Conservation (phyloP, 2,888 invertebrate species). For the Furcula furcula region DNA sequence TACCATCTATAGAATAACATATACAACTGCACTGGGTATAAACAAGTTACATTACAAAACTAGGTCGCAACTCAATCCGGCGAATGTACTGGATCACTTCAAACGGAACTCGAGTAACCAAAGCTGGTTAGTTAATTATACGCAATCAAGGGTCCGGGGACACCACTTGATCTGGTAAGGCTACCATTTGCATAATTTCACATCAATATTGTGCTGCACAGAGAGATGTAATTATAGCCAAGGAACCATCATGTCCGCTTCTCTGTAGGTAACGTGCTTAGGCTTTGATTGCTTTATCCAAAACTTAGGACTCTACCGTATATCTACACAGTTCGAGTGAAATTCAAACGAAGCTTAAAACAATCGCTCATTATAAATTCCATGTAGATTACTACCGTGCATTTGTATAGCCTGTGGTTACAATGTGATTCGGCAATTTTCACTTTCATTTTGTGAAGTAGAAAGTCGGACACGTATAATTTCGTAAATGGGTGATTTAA, state of each 20-base stretch:
- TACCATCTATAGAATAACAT: too few relatives aligned
- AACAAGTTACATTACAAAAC: constrained; percentile 27
- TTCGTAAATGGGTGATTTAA: not conserved
- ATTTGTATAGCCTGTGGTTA: not conserved
- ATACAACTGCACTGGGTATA: too few relatives aligned
- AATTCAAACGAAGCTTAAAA: too few relatives aligned
- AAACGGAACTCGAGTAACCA: constrained; percentile 34
- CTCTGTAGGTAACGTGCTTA: too few relatives aligned
- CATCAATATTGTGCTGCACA: constrained; percentile 6
- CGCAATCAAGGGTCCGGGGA: constrained; percentile 29
- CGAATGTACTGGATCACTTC: constrained; percentile 30
- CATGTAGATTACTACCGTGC: too few relatives aligned
- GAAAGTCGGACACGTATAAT: constrained; percentile 14
- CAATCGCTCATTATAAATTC: too few relatives aligned
- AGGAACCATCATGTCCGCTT: too few relatives aligned
- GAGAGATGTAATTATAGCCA: too few relatives aligned
- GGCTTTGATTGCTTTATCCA: too few relatives aligned
- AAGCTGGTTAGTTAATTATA: constrained; percentile 39
- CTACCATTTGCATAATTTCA: constrained; percentile 20
- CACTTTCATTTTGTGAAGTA: constrained; percentile 19
- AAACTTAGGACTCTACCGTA: too few relatives aligned
- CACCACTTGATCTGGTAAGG: constrained; percentile 27
- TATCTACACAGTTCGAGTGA: too few relatives aligned
- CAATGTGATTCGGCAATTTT: constrained; percentile 10
- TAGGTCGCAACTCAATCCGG: constrained; percentile 30